Evolutionary conservation across 2,797 vertebrate genomes (phyloP).

Genomic region (Acrossocheilus wenchowensis): DNA sequence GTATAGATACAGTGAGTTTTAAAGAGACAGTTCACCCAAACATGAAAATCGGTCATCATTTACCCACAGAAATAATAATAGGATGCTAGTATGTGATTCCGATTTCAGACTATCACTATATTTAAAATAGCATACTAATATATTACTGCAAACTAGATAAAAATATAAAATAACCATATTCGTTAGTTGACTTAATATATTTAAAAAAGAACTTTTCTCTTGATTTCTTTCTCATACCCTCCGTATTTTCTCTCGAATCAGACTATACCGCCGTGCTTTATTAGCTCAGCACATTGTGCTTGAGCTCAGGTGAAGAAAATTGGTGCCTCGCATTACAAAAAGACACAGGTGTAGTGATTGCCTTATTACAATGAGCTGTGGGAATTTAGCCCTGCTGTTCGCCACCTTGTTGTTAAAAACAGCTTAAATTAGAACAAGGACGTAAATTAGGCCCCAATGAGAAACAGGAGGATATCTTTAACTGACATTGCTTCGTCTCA

Average conservation of each 20-base stretch:
- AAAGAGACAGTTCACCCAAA: neutral
- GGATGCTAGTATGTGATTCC: neutral
- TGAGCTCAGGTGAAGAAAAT: constrained; percentile 62
- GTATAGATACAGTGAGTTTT: neutral
- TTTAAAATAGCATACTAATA: neutral
- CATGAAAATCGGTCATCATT: neutral
- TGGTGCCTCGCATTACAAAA: constrained; percentile 57
- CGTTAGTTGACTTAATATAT: neutral
- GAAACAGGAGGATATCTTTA: constrained; percentile 42
- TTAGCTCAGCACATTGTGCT: constrained; percentile 6
- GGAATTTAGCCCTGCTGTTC: constrained; percentile 22
- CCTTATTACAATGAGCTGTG: constrained; percentile 48
- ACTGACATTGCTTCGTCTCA: neutral
- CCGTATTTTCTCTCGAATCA: neutral
- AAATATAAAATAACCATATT: neutral
- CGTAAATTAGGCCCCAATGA: constrained; percentile 24
- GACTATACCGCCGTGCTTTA: neutral
- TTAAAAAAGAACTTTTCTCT: neutral
- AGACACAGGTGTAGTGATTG: constrained; percentile 60
- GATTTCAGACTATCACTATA: neutral
- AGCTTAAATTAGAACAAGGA: constrained; percentile 52
- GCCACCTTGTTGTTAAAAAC: constrained; percentile 36
- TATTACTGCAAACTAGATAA: neutral
- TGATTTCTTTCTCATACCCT: neutral
- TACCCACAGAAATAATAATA: neutral